Evolutionary conservation across 2,888 invertebrate genomes (phyloP), one percentile per base, ranked within the genome.

Genomic region (Philopedon plagiatum): DNA sequence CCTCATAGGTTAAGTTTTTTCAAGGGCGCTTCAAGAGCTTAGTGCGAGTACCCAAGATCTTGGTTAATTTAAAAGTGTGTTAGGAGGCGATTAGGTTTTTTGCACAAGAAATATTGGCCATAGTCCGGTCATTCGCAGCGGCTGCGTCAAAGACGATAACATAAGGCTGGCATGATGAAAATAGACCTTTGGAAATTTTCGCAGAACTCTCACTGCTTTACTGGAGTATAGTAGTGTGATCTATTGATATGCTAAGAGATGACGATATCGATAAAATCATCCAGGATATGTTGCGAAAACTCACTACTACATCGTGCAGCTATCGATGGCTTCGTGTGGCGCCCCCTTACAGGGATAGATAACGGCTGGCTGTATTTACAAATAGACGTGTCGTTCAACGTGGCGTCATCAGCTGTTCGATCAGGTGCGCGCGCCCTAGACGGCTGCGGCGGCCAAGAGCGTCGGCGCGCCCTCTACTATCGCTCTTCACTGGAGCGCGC

Each of bases 391-490:
- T 67, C 39, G 69, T 61, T 65, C 15, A 58, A 73, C 67, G 77
- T 81, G 79, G 80, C 81, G 81, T 81, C 81, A 81, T 81, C 81
- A 81, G 81, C 81, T 81, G 81, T 81, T 81, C 81, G 81, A 81
- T 81, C 77, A 71, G 75, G 18, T 80, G 81, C 81, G 81, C 77
- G 78, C 81, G 81, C 77, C 62, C 34, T n/a, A 15, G 18, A 32
- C 44, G 44, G 29, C 21, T 58, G 51, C 57, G 65, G 56, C 44
- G 71, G 39, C 49, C 18, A 51, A 13, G 21, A 51, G 64, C 62
- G 73, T 64, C 68, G 64, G 66, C 72, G 75, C 71, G 64, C 32
- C 70, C 54, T 56, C 39, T 65, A 57, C 60, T 41, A 46, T 44
- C 51, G 51, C 57, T 49, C 39, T 21, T 13, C 56, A 56, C 32